Evolutionary conservation across 2,113 vertebrate genomes (phyloP).

Genomic region (Hymenochirus boettgeri): DNA sequence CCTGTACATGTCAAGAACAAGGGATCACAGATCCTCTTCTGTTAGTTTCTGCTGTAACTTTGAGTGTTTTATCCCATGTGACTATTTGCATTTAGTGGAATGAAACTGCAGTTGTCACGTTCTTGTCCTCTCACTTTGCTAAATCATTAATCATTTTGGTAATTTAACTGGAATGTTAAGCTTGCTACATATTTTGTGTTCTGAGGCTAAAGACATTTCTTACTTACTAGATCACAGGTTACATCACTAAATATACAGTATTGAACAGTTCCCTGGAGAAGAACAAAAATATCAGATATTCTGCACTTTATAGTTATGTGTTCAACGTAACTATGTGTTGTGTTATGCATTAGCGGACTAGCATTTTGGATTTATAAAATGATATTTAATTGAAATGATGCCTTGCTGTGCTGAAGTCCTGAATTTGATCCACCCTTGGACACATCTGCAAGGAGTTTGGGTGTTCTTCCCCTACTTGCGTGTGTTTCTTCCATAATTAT

Average conservation of each 20-base stretch:
- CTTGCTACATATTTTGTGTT: not conserved
- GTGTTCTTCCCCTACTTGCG: no score
- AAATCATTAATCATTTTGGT: slow-evolving; percentile 4
- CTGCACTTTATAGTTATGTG: no score
- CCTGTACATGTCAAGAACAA: not conserved
- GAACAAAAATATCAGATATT: not conserved
- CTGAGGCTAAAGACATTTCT: not conserved
- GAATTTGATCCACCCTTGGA: no score
- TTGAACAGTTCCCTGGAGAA: not conserved
- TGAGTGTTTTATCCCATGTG: not conserved
- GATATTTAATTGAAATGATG: no score
- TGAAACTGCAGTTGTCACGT: slow-evolving; percentile 3
- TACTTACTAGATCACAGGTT: not conserved
- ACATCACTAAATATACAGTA: not conserved
- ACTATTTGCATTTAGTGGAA: slow-evolving; percentile 1
- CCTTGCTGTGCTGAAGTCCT: no score
- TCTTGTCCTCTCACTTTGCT: not conserved
- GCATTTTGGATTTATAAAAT: no score
- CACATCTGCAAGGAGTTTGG: no score
- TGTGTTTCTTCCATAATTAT: no score
- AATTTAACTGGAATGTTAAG: not conserved
- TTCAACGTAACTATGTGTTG: no score
- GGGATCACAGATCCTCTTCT: not conserved
- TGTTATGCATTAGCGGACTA: no score
- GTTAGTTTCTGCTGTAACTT: not conserved